Conservation (phyloP, 2,797 vertebrate species). For the Poecile montanus region DNA sequence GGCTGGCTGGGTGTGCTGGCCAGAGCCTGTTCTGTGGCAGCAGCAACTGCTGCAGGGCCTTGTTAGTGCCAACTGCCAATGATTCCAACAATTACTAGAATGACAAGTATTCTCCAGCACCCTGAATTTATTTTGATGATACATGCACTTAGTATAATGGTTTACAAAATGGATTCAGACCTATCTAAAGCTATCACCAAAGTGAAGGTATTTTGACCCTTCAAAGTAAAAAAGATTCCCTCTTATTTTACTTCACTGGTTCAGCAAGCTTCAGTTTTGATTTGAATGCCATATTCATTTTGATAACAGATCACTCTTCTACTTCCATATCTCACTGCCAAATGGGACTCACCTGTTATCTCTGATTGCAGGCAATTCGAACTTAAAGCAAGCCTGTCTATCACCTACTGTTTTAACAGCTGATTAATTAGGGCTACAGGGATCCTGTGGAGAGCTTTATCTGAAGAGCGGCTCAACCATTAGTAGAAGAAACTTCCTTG, state of each 20-base stretch:
- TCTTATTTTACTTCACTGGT: slow-evolving; percentile 17
- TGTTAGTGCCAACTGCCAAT: background rate
- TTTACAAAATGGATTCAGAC: background rate
- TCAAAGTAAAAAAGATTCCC: background rate
- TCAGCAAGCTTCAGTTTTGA: slow-evolving; percentile 59
- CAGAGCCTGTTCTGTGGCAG: background rate
- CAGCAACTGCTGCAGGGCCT: background rate
- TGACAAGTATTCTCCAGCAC: background rate
- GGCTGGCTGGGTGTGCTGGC: background rate
- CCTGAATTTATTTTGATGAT: background rate
- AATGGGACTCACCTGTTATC: slow-evolving; percentile 81
- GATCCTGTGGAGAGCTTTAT: slow-evolving; percentile 81
- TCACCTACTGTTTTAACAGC: slow-evolving; percentile 85
- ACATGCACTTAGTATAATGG: background rate
- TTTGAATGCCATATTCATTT: slow-evolving; percentile 62
- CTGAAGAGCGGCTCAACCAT: slow-evolving; percentile 83
- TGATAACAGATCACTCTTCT: slow-evolving; percentile 72
- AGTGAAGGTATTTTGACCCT: background rate
- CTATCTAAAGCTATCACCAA: background rate
- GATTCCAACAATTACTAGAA: background rate
- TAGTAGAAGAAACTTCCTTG: slow-evolving; percentile 84
- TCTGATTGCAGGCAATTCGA: slow-evolving; percentile 81
- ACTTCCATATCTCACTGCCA: slow-evolving; percentile 73
- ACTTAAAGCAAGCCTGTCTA: slow-evolving; percentile 82
- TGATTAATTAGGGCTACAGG: slow-evolving; percentile 83